Conservation (phyloP, 2,888 invertebrate species). For the Aquatica leii region DNA sequence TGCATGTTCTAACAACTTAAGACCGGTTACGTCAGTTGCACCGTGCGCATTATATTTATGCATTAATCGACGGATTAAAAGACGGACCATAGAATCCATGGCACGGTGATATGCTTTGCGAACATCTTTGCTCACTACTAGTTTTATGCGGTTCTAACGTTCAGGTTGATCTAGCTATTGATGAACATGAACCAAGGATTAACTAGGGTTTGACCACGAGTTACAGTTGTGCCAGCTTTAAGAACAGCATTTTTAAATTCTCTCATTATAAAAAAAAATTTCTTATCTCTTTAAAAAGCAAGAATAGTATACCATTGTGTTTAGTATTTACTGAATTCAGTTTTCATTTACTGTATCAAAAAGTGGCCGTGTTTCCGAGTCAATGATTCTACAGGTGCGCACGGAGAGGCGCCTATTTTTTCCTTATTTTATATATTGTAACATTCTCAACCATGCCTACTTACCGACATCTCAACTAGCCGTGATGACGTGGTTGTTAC, state of each 20-base stretch:
- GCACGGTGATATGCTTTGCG: slow-evolving; percentile 85
- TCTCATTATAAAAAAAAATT: slow-evolving; percentile 88
- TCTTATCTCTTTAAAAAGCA: slow-evolving; percentile 89
- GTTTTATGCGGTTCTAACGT: slow-evolving; percentile 66
- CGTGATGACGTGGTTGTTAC: too few species aligned
- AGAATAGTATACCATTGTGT: too few species aligned
- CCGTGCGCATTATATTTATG: slow-evolving; percentile 90
- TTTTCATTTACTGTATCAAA: too few species aligned
- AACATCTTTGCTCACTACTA: slow-evolving; percentile 84
- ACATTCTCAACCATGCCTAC: too few species aligned
- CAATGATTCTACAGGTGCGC: too few species aligned
- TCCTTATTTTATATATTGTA: too few species aligned
- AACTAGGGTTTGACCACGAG: slow-evolving; percentile 88
- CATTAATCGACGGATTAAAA: slow-evolving; percentile 84
- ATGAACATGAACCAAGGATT: slow-evolving; percentile 92
- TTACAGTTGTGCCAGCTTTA: slow-evolving; percentile 86
- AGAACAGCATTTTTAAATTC: slow-evolving; percentile 90
- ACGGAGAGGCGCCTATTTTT: too few species aligned
- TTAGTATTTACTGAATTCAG: too few species aligned
- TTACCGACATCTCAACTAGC: too few species aligned
- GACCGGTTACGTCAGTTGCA: slow-evolving; percentile 89
- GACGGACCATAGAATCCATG: slow-evolving; percentile 85
- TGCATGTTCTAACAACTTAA: slow-evolving; percentile 84
- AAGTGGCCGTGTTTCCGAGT: too few species aligned
- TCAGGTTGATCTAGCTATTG: slow-evolving; percentile 85